phyloP scores from a whole-genome alignment of 2,888 invertebrate species.

The Apodemia mormo region DNA sequence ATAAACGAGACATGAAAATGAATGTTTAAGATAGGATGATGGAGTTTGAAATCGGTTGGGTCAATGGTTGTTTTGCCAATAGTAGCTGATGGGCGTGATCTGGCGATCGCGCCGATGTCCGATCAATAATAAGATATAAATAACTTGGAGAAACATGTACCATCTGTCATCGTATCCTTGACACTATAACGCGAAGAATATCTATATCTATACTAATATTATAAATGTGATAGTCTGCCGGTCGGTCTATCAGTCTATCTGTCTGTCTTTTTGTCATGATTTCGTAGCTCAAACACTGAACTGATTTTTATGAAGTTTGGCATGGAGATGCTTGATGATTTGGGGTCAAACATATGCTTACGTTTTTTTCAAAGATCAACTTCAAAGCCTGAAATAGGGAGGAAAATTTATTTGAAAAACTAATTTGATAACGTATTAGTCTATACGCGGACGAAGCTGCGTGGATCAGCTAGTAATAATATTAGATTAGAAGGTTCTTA shows the following conservation, averaged over 20 bases:
- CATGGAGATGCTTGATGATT: too few relatives aligned
- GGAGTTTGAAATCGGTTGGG: conserved; percentile 48
- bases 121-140: conserved; percentile 62
- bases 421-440: too few relatives aligned
- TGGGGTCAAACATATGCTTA: too few relatives aligned
- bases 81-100: conserved; percentile 64
- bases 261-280: too few relatives aligned
- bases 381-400: too few relatives aligned
- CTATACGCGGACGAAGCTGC: too few relatives aligned
- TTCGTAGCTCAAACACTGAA: too few relatives aligned
- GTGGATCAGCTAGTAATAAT: background rate
- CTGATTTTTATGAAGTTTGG: too few relatives aligned
- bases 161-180: conserved; percentile 56
- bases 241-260: too few relatives aligned
- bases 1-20: conserved; percentile 46
- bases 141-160: conserved; percentile 48
- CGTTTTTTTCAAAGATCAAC: too few relatives aligned
- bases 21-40: conserved; percentile 44
- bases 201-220: background rate
- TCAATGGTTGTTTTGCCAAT: conserved; percentile 65
- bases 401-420: too few relatives aligned
- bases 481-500: conserved; percentile 34
- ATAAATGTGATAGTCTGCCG: too few relatives aligned
- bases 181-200: conserved; percentile 34
- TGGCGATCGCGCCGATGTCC: conserved; percentile 57